Evolutionary conservation across 1,140 invertebrate genomes (phyloP).

Genomic region (Ganaspis sp.): DNA sequence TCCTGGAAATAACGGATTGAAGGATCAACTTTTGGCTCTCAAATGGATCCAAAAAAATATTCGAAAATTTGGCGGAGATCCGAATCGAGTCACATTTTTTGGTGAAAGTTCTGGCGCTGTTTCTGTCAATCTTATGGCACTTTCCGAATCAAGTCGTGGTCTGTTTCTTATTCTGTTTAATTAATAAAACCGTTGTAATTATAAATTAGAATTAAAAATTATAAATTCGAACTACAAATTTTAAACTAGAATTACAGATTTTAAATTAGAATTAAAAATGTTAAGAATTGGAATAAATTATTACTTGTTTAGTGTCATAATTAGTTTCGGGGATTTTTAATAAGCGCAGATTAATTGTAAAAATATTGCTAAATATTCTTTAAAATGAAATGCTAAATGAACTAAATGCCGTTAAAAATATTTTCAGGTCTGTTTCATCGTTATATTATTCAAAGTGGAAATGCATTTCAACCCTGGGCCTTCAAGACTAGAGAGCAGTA

Average conservation of each 20-base stretch:
- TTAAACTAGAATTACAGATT: no score
- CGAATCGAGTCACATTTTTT: slow-evolving; percentile 65
- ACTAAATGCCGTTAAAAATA: no score
- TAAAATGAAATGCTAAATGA: no score
- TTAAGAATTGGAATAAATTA: no score
- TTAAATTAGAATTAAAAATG: no score
- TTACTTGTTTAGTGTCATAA: no score
- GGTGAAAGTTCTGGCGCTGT: slow-evolving; percentile 62
- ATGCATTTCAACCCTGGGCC: not conserved
- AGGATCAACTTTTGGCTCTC: slow-evolving; percentile 69
- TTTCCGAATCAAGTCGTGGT: not conserved
- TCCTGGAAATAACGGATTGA: slow-evolving; percentile 75
- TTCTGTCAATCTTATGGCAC: not conserved
- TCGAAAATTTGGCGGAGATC: slow-evolving; percentile 71
- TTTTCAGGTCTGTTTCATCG: not conserved
- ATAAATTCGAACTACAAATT: no score
- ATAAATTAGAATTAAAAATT: no score
- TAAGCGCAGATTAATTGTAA: slow-evolving; percentile 64
- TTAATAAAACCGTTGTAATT: not conserved
- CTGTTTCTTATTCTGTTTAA: not conserved
- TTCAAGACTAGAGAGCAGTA: not conserved
- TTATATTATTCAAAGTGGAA: not conserved
- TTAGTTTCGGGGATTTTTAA: slow-evolving; percentile 70
- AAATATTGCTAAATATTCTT: no score
- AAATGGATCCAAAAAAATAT: slow-evolving; percentile 71